Percentiles rank a stretch among this genome's conserved stretches.
Evolutionary conservation across 2,888 invertebrate genomes (phyloP).

Genomic region (Lottia scabra): DNA sequence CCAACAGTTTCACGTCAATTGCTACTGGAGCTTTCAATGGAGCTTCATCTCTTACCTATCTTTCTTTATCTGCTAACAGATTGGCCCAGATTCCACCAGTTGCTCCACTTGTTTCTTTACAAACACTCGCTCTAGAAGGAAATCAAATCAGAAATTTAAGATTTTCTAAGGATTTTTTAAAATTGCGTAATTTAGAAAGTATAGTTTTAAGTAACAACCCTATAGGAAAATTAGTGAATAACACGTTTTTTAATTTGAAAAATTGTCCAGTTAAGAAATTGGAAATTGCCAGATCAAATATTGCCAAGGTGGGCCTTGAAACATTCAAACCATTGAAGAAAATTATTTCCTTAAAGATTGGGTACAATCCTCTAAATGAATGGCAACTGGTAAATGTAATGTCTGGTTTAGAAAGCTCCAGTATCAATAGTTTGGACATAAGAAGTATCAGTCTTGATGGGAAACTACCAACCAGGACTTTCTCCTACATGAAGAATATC

Average conservation of each 20-base stretch:
- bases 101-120: constrained; percentile 33
- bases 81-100: constrained; percentile 37
- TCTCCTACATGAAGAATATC: constrained; percentile 40
- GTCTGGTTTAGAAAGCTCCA: constrained; percentile 32
- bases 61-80: constrained; percentile 40
- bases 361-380: constrained; percentile 44
- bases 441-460: constrained; percentile 42
- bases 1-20: constrained; percentile 35
- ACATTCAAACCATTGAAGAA: constrained; percentile 37
- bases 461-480: constrained; percentile 40
- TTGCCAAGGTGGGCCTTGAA: constrained; percentile 32
- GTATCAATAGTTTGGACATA: constrained; percentile 46
- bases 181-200: constrained; percentile 23
- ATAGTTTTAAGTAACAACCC: constrained; percentile 47
- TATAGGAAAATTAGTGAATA: constrained; percentile 34
- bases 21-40: constrained; percentile 37
- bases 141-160: constrained; percentile 43
- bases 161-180: constrained; percentile 38
- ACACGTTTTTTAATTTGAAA: constrained; percentile 37
- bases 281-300: constrained; percentile 43
- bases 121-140: constrained; percentile 40
- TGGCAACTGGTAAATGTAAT: constrained; percentile 35
- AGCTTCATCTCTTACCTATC: constrained; percentile 24
- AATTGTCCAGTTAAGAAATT: constrained; percentile 35
- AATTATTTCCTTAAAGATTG: constrained; percentile 47